A percentile compares a stretch with the other conserved stretches of the same genome.
Evolutionary conservation across 2,888 invertebrate genomes (phyloP).

Genomic region (Microctonus hyperodae): DNA sequence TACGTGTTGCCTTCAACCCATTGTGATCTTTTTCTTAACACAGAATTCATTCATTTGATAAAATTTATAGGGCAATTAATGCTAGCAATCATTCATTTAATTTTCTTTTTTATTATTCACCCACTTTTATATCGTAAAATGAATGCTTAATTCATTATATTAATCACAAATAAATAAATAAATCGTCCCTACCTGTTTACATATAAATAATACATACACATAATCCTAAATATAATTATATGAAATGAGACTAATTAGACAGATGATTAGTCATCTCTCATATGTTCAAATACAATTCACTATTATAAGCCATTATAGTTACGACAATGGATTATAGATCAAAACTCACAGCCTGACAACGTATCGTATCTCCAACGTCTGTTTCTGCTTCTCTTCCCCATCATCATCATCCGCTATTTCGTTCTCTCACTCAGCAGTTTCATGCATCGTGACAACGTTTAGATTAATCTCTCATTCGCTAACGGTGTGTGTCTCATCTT

Average conservation of each 20-base stretch:
- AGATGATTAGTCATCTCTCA: constrained; percentile 12
- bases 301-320: constrained; percentile 14
- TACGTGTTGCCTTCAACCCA: background rate
- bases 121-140: background rate
- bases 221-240: too few species aligned
- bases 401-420: background rate
- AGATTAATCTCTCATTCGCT: constrained; percentile 25
- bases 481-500: constrained; percentile 4
- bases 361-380: background rate
- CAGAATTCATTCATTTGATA: background rate
- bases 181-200: background rate
- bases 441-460: constrained; percentile 1
- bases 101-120: background rate
- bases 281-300: constrained; percentile 2
- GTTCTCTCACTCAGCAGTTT: background rate
- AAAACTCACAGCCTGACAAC: constrained; percentile 22
- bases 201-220: background rate
- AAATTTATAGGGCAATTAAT: background rate
- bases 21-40: background rate
- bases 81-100: background rate
- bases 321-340: constrained; percentile 24
- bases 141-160: too few species aligned
- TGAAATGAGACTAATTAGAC: constrained; percentile 11
- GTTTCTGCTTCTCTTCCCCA: background rate
- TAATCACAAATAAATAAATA: background rate